phyloP scores from a whole-genome alignment of 2,888 invertebrate species.

The Chloromyia formosa region DNA sequence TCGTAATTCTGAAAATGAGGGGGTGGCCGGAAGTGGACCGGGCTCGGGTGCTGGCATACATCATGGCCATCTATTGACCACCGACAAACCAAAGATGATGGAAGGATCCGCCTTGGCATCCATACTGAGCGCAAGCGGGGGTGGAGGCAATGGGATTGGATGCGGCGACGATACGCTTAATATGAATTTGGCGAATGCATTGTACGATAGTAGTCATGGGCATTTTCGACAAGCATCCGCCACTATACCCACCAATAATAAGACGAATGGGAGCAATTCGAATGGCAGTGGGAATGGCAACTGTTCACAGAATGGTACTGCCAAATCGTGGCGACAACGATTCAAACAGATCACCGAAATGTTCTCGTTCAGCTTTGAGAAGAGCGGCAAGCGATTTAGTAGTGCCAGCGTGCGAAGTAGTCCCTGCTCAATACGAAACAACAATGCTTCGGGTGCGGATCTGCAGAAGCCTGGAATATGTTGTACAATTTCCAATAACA shows the following conservation, averaged over 20 bases:
- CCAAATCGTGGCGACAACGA: slow-evolving; percentile 60
- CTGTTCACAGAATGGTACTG: slow-evolving; percentile 49
- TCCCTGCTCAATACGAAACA: slow-evolving; percentile 59
- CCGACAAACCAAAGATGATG: slow-evolving; percentile 47
- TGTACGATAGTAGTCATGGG: slow-evolving; percentile 37
- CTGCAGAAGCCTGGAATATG: slow-evolving; percentile 53
- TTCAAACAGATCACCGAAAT: slow-evolving; percentile 64
- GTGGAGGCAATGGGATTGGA: slow-evolving; percentile 44
- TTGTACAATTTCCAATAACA: slow-evolving; percentile 61
- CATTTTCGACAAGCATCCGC: slow-evolving; percentile 22
- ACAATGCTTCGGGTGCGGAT: slow-evolving; percentile 53
- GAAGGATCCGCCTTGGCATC: slow-evolving; percentile 50
- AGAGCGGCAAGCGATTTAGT: slow-evolving; percentile 59
- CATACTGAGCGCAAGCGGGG: slow-evolving; percentile 35
- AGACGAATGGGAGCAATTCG: slow-evolving; percentile 16
- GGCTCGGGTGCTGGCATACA: slow-evolving; percentile 49
- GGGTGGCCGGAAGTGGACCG: slow-evolving; percentile 16
- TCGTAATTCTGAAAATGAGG: slow-evolving; percentile 57
- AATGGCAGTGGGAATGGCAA: slow-evolving; percentile 46
- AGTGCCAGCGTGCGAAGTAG: slow-evolving; percentile 57
- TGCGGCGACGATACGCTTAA: slow-evolving; percentile 52
- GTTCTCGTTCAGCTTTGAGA: slow-evolving; percentile 63
- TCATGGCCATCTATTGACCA: slow-evolving; percentile 2
- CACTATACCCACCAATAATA: slow-evolving; percentile 16
- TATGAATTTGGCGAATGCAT: slow-evolving; percentile 49